Percentiles rank a stretch among this genome's conserved stretches.
Evolutionary conservation across 2,113 vertebrate species (phyloP).

Genomic region (Numenius arquata): DNA sequence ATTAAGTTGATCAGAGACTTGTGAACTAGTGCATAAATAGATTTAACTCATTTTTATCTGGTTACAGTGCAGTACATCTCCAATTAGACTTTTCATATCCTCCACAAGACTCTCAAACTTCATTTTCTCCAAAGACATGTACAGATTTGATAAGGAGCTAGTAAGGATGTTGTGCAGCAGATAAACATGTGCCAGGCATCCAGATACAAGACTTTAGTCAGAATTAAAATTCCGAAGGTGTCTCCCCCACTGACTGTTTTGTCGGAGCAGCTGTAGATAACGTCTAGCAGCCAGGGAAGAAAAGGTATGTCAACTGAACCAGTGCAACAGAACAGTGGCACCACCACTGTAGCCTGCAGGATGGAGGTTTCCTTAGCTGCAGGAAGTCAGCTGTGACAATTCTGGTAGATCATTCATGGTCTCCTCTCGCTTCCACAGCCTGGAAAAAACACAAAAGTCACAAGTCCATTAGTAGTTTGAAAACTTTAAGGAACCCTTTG

Average conservation of each 20-base stretch:
- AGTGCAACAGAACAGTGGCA: neutral
- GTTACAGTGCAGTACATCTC: neutral
- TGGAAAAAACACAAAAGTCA: neutral
- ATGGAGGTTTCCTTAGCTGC: neutral
- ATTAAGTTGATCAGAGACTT: neutral
- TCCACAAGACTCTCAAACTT: neutral
- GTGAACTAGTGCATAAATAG: neutral
- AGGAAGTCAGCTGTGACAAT: neutral
- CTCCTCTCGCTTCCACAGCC: neutral
- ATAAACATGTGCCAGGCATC: neutral
- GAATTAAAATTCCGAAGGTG: neutral
- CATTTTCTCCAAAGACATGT: neutral
- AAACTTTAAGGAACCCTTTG: neutral
- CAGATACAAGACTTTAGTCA: neutral
- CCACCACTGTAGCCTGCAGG: neutral
- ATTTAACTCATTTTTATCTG: neutral
- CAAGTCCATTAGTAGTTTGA: neutral
- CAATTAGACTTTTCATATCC: neutral
- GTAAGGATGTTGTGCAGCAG: neutral
- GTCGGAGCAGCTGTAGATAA: neutral
- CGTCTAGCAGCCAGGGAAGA: neutral
- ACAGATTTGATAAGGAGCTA: neutral
- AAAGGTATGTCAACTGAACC: neutral
- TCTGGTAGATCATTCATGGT: neutral
- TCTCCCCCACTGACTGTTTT: neutral